phyloP scores from a whole-genome alignment of 1,140 invertebrate genomes.

The Conus ventricosus region DNA sequence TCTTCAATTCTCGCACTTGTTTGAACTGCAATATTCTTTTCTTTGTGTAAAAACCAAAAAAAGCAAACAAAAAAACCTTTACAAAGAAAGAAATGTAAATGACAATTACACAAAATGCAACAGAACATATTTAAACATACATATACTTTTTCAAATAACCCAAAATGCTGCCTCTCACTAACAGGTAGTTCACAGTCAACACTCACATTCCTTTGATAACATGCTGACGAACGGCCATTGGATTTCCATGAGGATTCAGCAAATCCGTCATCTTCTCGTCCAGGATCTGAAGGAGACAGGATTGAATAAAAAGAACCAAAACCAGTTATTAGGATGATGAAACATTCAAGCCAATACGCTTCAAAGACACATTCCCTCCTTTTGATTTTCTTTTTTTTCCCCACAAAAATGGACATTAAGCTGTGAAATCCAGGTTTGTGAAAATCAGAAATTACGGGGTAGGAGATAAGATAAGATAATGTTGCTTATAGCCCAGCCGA shows the following conservation, averaged over 20 bases:
- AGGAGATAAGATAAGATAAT: too few species aligned
- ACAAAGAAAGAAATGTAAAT: not conserved
- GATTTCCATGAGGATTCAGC: slow-evolving; percentile 67
- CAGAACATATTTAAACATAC: not conserved
- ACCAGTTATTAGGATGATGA: not conserved
- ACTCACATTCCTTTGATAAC: slow-evolving; percentile 69
- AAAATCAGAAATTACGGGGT: too few species aligned
- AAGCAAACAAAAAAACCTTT: not conserved
- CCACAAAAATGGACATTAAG: too few species aligned
- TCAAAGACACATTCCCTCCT: too few species aligned
- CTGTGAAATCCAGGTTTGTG: too few species aligned
- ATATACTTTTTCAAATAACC: not conserved
- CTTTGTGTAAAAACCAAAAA: too few species aligned
- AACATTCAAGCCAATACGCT: too few species aligned
- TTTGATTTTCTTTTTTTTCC: too few species aligned
- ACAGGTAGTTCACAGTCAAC: not conserved
- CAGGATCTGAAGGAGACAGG: slow-evolving; percentile 53
- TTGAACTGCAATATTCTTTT: too few species aligned
- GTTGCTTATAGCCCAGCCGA: too few species aligned
- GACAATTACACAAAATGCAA: not conserved
- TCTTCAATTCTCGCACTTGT: too few species aligned
- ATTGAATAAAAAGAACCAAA: not conserved
- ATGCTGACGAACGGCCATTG: slow-evolving; percentile 67
- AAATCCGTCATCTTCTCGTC: slow-evolving; percentile 70
- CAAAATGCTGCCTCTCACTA: not conserved